Base-by-base conservation (phyloP, 1,140 invertebrate species). In the Bradysia coprophila region DNA sequence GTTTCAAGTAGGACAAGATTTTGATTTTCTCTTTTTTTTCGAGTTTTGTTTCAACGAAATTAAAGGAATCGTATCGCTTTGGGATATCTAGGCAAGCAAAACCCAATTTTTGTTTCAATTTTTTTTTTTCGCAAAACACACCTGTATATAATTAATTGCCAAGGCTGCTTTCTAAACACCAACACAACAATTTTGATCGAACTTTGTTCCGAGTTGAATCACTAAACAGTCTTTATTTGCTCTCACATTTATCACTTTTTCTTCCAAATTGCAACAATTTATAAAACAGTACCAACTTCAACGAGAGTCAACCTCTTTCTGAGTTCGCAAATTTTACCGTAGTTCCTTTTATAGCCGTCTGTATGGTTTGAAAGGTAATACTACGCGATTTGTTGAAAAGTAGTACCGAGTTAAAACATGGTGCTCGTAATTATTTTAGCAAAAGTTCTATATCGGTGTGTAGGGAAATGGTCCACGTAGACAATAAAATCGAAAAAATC, bases 261-360 rank as follows among this genome's bases (percentile, higher is more conserved):
- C n/a, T n/a, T n/a, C n/a, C n/a, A n/a, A 18, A 3, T 28, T 41
- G 40, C 22, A 41, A 41, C 20, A 32, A 41, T 32, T 31, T 18
- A 20, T 23, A n/a, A 23, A n/a, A 38, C 24, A 21, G 40, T 40
- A 34, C 40, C 39, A 41, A 44, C 40, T 11, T 33, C 37, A 41
- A 40, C 39, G 23, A 33, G 22, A 28, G 24, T 28, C 24, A 28
- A 8, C 24, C 6, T 13, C 24, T 28, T 28, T 28, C 24, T 28
- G 24, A 28, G 13, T 28, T 28, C 13, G 6, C 6, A 28, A 28
- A 28, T 21, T 4, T 20, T 18, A 32, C 24, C 16, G 20, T 44
- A 34, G 19, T 21, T n/a, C 23, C 18, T 23, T 19, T n/a, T 15
- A 43, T 21, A 21, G 18, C 6, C 22, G 15, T 13, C 8, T 3